Evolutionary conservation across 2,797 vertebrate species (phyloP).

Genomic region (Adrianichthys oophorus): DNA sequence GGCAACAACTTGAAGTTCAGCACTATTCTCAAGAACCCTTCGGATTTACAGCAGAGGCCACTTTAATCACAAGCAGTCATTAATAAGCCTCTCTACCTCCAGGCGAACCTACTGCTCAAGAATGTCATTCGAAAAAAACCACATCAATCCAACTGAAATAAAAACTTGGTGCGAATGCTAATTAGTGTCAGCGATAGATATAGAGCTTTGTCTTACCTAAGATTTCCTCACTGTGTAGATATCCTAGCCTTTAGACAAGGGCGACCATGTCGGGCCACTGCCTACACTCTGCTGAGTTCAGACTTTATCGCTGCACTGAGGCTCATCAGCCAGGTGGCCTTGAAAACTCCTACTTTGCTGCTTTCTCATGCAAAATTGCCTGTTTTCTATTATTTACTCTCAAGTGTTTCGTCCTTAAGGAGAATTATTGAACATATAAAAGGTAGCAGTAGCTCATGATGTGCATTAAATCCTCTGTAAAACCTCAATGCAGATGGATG

Average conservation of each 20-base stretch:
- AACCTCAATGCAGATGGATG: too few relatives aligned
- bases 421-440: too few relatives aligned
- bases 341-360: conserved; percentile 9
- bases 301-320: conserved; percentile 29
- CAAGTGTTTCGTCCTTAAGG: not conserved
- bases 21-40: conserved; percentile 18
- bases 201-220: conserved; percentile 28
- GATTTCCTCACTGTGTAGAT: conserved; percentile 49
- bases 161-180: conserved; percentile 40
- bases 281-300: conserved; percentile 16
- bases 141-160: conserved; percentile 41
- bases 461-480: too few relatives aligned
- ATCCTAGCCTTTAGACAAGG: conserved; percentile 24
- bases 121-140: conserved; percentile 49
- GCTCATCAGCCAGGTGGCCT: conserved; percentile 39
- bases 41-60: conserved; percentile 18
- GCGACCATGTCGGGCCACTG: conserved; percentile 28
- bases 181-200: conserved; percentile 47
- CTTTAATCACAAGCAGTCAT: conserved; percentile 48
- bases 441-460: too few relatives aligned
- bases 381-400: not conserved
- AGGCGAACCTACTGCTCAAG: conserved; percentile 31
- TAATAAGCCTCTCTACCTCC: conserved; percentile 42
- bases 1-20: conserved; percentile 10
- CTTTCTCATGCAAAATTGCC: not conserved